Percentiles rank a stretch among this genome's conserved stretches.
Evolutionary conservation across 2,113 vertebrate species (phyloP).

Genomic region (Leucosticte australis): DNA sequence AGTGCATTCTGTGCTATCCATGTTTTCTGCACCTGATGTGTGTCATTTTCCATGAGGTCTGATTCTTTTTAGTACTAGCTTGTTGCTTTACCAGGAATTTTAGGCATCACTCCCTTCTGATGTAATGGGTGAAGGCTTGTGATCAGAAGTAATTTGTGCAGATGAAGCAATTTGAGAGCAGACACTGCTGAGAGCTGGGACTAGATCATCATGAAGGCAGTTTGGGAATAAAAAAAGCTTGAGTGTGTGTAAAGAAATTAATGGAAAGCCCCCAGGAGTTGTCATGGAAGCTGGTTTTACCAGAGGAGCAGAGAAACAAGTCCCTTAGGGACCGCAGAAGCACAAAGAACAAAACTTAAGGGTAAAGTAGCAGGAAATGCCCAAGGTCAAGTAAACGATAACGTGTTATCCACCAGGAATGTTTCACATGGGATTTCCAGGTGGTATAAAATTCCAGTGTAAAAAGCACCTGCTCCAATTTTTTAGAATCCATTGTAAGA

Average conservation of each 20-base stretch:
- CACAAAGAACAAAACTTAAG: background rate
- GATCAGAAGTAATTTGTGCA: rapidly evolving
- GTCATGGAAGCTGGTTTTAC: background rate
- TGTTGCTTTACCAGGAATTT: background rate
- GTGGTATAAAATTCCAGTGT: background rate
- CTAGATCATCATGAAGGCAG: background rate
- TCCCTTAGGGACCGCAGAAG: background rate
- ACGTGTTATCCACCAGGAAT: background rate
- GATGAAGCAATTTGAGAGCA: background rate
- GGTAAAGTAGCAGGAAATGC: background rate
- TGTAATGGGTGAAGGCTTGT: background rate
- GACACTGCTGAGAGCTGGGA: background rate
- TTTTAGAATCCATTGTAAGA: background rate
- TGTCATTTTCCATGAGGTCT: background rate
- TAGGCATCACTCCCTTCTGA: background rate
- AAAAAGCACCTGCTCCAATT: background rate
- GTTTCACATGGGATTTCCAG: background rate
- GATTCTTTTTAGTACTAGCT: background rate
- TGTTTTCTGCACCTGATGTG: background rate
- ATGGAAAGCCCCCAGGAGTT: background rate
- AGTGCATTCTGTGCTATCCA: background rate
- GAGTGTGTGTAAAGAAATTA: rapidly evolving
- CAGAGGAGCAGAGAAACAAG: background rate
- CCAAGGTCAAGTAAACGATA: background rate
- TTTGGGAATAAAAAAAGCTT: background rate